These are phyloP conservation scores for Neocloeon triangulifer DNA, from an alignment of 1,140 invertebrate genomes.

Conservation along the genomic window DNA sequence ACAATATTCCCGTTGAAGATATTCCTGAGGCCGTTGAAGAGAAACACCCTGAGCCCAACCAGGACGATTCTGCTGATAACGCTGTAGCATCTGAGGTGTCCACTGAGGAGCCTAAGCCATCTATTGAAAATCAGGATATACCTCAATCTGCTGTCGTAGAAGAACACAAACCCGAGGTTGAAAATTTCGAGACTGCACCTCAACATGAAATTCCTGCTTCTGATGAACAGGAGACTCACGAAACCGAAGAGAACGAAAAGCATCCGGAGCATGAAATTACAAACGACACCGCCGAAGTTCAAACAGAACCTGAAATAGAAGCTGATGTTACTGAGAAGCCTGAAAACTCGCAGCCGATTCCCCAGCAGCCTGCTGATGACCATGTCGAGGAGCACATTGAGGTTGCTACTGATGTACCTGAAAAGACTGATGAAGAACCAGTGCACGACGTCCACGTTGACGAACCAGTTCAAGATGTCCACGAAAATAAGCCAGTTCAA, in stretches of 20 bases:
- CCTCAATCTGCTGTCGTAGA: not conserved
- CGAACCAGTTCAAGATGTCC: not conserved
- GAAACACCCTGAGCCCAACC: no score
- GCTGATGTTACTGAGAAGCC: no score
- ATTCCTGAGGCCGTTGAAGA: no score
- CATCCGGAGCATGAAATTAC: constrained; percentile 1
- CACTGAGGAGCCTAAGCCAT: constrained; percentile 2
- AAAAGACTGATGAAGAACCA: not conserved
- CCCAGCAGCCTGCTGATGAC: not conserved
- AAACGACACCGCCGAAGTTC: no score
- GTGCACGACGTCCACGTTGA: not conserved
- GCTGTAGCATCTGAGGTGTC: constrained; percentile 3
- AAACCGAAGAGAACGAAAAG: not conserved
- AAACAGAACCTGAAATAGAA: no score
- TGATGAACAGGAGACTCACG: not conserved
- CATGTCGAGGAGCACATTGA: constrained; percentile 1
- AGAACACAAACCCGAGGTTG: constrained; percentile 2
- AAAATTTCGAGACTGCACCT: not conserved
- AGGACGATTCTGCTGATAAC: not conserved
- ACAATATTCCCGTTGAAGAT: constrained; percentile 5
- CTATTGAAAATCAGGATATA: not conserved
- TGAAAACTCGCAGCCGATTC: not conserved
- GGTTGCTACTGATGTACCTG: constrained; percentile 4
- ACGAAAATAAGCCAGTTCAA: no score
- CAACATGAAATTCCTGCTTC: constrained; percentile 1